Evolutionary conservation across 2,888 invertebrate species (phyloP).

Genomic region (Tetrapedia diversipes): DNA sequence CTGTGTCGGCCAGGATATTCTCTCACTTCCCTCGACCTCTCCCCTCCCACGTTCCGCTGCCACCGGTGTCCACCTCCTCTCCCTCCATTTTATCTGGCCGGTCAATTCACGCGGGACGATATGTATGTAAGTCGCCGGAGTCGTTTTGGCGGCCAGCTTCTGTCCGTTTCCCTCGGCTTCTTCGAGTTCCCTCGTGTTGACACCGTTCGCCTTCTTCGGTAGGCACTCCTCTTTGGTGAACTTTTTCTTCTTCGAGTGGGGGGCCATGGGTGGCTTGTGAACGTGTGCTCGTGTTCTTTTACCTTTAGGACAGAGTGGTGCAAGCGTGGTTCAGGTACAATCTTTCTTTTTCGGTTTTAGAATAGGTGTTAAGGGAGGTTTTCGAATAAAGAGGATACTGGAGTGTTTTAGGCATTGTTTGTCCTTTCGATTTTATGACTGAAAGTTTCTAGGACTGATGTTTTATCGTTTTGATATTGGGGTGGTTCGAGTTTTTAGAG

Average conservation of each 20-base stretch:
- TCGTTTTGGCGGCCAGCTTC: constrained; percentile 51
- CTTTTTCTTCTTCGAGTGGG: neutral
- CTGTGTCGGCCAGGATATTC: constrained; percentile 78
- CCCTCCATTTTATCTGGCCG: constrained; percentile 65
- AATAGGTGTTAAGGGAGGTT: too few relatives aligned
- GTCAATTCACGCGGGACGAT: constrained; percentile 77
- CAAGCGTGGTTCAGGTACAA: too few relatives aligned
- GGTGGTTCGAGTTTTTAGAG: too few relatives aligned
- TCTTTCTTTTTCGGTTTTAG: too few relatives aligned
- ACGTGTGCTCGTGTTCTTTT: too few relatives aligned
- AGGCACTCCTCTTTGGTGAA: neutral
- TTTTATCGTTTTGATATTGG: too few relatives aligned
- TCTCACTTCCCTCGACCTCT: constrained; percentile 66
- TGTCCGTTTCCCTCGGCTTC: constrained; percentile 35
- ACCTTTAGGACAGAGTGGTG: too few relatives aligned
- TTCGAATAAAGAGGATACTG: too few relatives aligned
- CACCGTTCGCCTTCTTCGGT: neutral
- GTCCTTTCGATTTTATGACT: too few relatives aligned
- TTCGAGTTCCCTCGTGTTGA: constrained; percentile 1
- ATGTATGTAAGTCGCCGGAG: constrained; percentile 46
- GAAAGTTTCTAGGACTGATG: too few relatives aligned
- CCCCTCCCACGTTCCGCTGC: constrained; percentile 19
- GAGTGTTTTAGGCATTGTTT: too few relatives aligned
- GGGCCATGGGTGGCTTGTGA: too few relatives aligned
- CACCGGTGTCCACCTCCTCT: constrained; percentile 7